Conservation (phyloP, 2,888 invertebrate species). For the Drosophila falleni region DNA sequence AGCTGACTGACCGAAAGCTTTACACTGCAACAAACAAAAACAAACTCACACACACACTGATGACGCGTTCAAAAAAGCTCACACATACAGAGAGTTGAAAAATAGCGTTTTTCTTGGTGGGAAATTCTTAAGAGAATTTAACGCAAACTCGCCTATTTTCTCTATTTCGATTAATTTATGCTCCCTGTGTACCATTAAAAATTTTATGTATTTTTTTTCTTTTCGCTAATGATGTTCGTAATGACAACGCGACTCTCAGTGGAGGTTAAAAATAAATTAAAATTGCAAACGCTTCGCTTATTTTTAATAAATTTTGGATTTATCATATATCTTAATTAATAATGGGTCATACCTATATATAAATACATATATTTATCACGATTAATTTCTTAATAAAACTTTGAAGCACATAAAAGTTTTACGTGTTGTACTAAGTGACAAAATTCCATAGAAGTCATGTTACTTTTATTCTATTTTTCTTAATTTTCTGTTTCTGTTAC, state of each 20-base stretch:
- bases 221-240: conserved; percentile 12
- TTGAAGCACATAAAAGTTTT: conserved; percentile 4
- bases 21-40: background rate
- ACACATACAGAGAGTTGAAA: background rate
- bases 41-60: conserved; percentile 4
- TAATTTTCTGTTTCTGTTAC: too few species aligned
- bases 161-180: conserved; percentile 28
- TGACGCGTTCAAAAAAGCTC: conserved; percentile 42
- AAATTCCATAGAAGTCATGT: too few species aligned
- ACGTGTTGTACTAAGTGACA: background rate
- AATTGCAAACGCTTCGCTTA: background rate
- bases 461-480: too few species aligned
- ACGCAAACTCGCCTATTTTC: background rate
- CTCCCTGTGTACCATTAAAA: conserved; percentile 26
- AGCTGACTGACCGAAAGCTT: conserved; percentile 42
- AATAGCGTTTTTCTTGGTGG: conserved; percentile 4
- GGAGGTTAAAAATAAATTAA: conserved; percentile 16
- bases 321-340: background rate
- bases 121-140: conserved; percentile 3
- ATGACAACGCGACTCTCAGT: background rate
- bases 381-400: background rate
- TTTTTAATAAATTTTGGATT: background rate
- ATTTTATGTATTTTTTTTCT: conserved; percentile 5
- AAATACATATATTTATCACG: background rate
- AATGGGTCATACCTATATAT: background rate